Base-by-base conservation (phyloP, 2,888 invertebrate species). In the Temnothorax unifasciatus region DNA sequence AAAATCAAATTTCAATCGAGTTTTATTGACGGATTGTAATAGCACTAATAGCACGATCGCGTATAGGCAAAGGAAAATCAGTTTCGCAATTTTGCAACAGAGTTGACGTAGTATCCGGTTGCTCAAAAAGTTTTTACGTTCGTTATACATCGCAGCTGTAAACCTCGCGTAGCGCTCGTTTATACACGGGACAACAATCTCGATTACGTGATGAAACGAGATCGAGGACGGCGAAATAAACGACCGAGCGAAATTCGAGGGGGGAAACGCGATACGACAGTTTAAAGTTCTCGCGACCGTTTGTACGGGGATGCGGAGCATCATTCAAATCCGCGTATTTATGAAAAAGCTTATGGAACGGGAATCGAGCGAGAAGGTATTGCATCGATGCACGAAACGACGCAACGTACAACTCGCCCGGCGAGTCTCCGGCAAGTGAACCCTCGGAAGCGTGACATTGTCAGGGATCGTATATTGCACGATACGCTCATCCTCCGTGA, bases 361-460 rank as follows among this genome's bases (percentile, higher is more conserved):
- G 29, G 34, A 69, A 25, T 41, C 29, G 25, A 63, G 41, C 59
- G 61, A 41, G 29, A 87, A 83, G 52, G 21, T 44, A 71, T 79
- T 64, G 64, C 73, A 29, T 50, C 64, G 34, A 71, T 44, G 41
- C 64, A 57, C 29, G 59, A 66, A 41, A 52, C 47, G 57, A 66
- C 29, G 41, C 29, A n/a, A 69, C 69, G 34, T 88, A 77, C 77
- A 68, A 63, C 79, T 44, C 81, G 81, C 6, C 54, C 44, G 71
- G 50, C 52, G 77, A 52, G 47, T 66, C 47, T 76, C 82, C 83
- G 91, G 87, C 91, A 90, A 90, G 86, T 79, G 91, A 91, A 85
- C 90, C 54, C 84, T 66, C 74, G 76, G 84, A 77, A 91, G 92
- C 91, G 88, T 88, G 91, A 91, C 91, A 91, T 89, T 89, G 91